Evolutionary conservation across 1,140 invertebrate genomes (phyloP), one percentile per base, ranked within the genome.

Genomic region (Aphelenchoides avenae): DNA sequence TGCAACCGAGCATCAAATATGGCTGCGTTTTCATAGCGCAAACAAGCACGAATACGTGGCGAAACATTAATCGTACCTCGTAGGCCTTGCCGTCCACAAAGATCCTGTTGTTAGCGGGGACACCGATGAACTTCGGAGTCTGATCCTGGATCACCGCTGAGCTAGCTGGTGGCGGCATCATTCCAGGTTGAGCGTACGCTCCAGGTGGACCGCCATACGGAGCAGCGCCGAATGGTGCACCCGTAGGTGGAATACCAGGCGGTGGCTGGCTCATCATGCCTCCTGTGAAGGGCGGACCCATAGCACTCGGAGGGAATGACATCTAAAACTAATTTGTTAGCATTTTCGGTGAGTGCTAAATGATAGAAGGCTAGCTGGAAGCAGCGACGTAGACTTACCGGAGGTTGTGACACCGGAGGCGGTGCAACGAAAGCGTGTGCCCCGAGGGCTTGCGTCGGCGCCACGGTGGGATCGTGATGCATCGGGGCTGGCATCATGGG

Each of bases 1-100:
- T 68, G 24, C 9, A 71, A 33, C 18, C 42, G 9, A 11, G 9
- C 11, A 15, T 44, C 9, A 11, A 11, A 9, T 20, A 11, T 30
- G 11, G 9, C 18, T 44, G 9, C 18, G 18, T 9, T 27, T 27
- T 9, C 9, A 18, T 9, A 9, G 9, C 9, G 15, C 18, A 43
- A 18, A 9, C 9, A 43, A 43, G 15, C 9, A 9, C 9, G 11
- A 49, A 49, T n/a, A 44, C 15, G 9, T 9, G 52, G 52, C 26
- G 11, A 6, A 15, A 61, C 37, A 47, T n/a, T 3, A 64, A 51
- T 31, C 18, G 13, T 13, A 71, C 69, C 56, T 75, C 73, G 52
- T 75, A 75, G 5, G 75, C 71, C 40, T 68, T 68, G 26, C 73
- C 73, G 41, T 75, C 73, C 22, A 75, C 75, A 62, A 75, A 75